phyloP scores from a whole-genome alignment of 2,797 vertebrate species.

The Semaprochilodus insignis region DNA sequence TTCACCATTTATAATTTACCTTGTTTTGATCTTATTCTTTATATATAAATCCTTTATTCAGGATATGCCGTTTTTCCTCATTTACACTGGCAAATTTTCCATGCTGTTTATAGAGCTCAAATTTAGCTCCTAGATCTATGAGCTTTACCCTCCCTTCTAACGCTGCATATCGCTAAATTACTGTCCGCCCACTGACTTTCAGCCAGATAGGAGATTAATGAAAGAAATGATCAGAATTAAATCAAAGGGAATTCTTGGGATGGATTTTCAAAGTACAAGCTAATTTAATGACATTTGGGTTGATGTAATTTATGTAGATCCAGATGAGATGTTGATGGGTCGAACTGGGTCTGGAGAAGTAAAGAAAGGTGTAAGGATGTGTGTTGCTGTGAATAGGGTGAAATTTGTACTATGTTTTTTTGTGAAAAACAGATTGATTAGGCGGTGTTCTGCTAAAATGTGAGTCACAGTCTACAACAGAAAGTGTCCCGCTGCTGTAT shows the following conservation, averaged over 20 bases:
- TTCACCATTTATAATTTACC: neutral
- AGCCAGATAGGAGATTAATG: slow-evolving; percentile 56
- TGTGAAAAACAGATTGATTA: neutral
- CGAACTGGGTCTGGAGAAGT: slow-evolving; percentile 43
- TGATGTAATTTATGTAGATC: slow-evolving; percentile 53
- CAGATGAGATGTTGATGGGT: slow-evolving; percentile 47
- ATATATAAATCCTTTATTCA: slow-evolving; percentile 7
- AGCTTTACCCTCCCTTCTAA: slow-evolving; percentile 48
- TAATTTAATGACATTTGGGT: slow-evolving; percentile 57
- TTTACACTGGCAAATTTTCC: slow-evolving; percentile 49
- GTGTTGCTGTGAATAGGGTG: neutral
- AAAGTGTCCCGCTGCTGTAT: neutral
- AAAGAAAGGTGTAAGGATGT: slow-evolving; percentile 22
- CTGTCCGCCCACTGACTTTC: slow-evolving; percentile 44
- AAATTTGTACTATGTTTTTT: neutral
- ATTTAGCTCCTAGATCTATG: slow-evolving; percentile 52
- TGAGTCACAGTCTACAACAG: slow-evolving; percentile 11
- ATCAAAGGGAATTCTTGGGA: slow-evolving; percentile 55
- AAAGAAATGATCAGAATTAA: slow-evolving; percentile 53
- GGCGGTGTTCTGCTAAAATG: slow-evolving; percentile 9
- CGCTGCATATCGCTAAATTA: slow-evolving; percentile 50
- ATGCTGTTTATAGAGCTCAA: slow-evolving; percentile 33
- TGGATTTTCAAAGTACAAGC: slow-evolving; percentile 38
- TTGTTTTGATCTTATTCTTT: neutral
- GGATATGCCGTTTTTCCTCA: slow-evolving; percentile 37